Evolutionary conservation across 2,888 invertebrate genomes (phyloP), one percentile per base, ranked within the genome.

Genomic region (Cataglyphis livida): DNA sequence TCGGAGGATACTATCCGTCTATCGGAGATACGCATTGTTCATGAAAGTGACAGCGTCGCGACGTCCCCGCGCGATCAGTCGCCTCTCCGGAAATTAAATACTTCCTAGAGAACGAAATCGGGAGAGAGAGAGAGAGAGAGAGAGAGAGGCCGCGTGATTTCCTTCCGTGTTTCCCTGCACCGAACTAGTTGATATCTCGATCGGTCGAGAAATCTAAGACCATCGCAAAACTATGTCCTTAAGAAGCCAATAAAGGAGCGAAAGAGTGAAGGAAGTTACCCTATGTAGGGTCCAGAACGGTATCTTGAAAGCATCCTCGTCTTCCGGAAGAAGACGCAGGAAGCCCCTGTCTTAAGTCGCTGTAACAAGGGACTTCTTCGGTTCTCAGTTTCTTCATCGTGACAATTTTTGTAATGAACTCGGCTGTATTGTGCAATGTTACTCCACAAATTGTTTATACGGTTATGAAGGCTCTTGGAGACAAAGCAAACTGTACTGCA

Each of bases 21-120:
- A 85, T 89, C 84, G 32, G 65, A 83, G 73, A 41, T 82, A 65
- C 32, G 82, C 73, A 86, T 88, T 87, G 87, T 90, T 86, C 41
- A 82, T 75, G 82, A 73, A 84, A 89, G 84, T 87, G 91, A 91
- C 90, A 88, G 79, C 84, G 89, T 84, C 88, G 85, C 71, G 85
- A 82, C 75, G 74, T 51, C 71, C 54, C 18, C 64, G 48, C 75
- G 44, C 70, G 54, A 68, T 28, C 61, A 41, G 79, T 85, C 82
- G 86, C 66, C 9, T 62, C 74, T 75, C 92, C 92, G 92, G 92
- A 92, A 92, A 92, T 92, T 92, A 92, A 92, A 92, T 92, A 91
- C 91, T 84, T 88, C 87, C 90, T 81, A 84, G 84, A 88, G 84
- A 87, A 86, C 82, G 85, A 48, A 59, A 62, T 25, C 35, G 61